These are phyloP conservation scores for Willisornis vidua DNA, from an alignment of 2,113 vertebrate species.

Conservation along the genomic window DNA sequence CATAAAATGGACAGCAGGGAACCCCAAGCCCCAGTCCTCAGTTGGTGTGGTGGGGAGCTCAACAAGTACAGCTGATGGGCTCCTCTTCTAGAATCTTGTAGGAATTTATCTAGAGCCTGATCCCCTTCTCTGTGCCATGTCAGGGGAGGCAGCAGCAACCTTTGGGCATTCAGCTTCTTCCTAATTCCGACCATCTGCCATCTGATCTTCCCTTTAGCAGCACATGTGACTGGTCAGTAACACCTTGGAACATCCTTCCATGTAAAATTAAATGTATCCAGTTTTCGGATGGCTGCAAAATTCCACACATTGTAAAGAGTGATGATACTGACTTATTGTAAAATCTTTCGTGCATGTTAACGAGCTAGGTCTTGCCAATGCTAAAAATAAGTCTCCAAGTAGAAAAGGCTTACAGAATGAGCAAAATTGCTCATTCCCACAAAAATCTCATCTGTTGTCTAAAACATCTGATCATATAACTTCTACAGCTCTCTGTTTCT, in stretches of 20 bases:
- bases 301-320: accelerated
- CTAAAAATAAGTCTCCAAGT: background rate
- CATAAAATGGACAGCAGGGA: background rate
- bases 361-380: background rate
- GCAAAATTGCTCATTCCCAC: background rate
- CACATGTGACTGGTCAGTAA: background rate
- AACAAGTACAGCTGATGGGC: background rate
- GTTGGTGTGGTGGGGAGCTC: background rate
- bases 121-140: background rate
- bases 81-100: background rate
- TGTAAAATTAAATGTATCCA: background rate
- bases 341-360: background rate
- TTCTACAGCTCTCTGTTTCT: background rate
- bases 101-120: background rate
- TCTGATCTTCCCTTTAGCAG: background rate
- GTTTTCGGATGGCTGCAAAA: background rate
- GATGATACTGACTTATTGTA: background rate
- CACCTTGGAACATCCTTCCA: background rate
- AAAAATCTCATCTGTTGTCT: background rate
- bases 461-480: background rate
- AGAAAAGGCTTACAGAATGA: background rate
- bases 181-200: background rate
- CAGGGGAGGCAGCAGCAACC: background rate
- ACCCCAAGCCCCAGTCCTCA: background rate
- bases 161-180: background rate